Evolutionary conservation across 2,113 vertebrate species (phyloP).

Genomic region (Hypomesus transpacificus): DNA sequence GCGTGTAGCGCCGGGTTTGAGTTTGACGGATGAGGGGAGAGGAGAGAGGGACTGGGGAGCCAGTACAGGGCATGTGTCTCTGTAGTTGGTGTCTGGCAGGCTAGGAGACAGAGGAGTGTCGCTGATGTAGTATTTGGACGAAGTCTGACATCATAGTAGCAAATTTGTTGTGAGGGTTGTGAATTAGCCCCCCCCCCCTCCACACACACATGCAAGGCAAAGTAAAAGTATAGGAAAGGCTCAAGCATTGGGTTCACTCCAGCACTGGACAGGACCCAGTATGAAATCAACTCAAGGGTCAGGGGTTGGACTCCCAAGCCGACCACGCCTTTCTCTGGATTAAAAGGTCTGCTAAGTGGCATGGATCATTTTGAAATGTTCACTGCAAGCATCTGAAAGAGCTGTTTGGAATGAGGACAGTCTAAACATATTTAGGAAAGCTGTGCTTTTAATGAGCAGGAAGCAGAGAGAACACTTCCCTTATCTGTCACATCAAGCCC

Average conservation of each 20-base stretch:
- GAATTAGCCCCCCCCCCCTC: too few relatives aligned
- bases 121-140: not conserved
- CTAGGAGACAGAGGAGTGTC: not conserved
- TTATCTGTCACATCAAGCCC: conserved; percentile 69
- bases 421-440: conserved; percentile 54
- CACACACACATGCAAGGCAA: too few relatives aligned
- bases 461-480: conserved; percentile 49
- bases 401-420: not conserved
- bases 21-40: conserved; percentile 8
- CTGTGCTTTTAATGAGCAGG: conserved; percentile 61
- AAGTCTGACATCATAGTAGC: not conserved
- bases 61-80: conserved; percentile 22
- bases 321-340: too few relatives aligned
- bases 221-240: too few relatives aligned
- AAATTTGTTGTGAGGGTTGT: too few relatives aligned
- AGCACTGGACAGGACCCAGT: too few relatives aligned
- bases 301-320: too few relatives aligned
- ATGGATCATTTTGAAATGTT: too few relatives aligned
- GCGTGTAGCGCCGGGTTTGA: conserved; percentile 1
- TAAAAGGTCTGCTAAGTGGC: too few relatives aligned
- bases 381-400: not conserved
- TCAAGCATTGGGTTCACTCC: too few relatives aligned
- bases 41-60: not conserved
- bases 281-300: too few relatives aligned
- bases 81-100: not conserved